Evolutionary conservation across 2,113 vertebrate species (phyloP), one percentile per base, ranked within the genome.

Genomic region (Tricholaema leucomelas): DNA sequence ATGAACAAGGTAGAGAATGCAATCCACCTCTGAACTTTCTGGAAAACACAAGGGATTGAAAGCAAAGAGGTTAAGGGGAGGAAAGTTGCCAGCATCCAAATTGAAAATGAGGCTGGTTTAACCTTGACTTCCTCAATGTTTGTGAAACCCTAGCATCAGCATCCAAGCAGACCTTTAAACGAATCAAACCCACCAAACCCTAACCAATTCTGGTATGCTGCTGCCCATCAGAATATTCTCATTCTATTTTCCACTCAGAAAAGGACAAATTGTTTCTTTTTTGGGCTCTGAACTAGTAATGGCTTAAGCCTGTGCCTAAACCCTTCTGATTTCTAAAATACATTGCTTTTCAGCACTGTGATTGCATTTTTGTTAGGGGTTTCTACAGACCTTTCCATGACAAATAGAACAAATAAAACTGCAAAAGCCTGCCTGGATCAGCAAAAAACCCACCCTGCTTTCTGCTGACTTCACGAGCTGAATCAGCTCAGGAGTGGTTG

Each of bases 341-440:
- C 3, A 0, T 61, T 42, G 18, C 48, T 90, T 92, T 84, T 33
- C 77, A 75, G n/a, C 23, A 83, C n/a, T 69, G 20, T 38, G 33
- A 64, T 28, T 83, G 48, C 35, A 44, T 52, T 52, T 63, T 83
- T 65, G 27, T 54, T 76, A 54, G 6, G 12, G 73, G 20, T 85
- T 71, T 58, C 20, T 67, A 25, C 30, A 58, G 42, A 38, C 42
- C 58, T n/a, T 75, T 81, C 36, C 31, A 65, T 16, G 28, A 78
- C 52, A 90, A 91, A 90, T 30, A 78, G 9, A 81, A 86, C 30
- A 81, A 90, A 55, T 48, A 67, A 91, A 94, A 87, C 33, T 48
- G 66, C 61, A 86, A 90, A 88, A 81, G 23, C 15, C 28, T 88
- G 73, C 48, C 82, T 84, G 16, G 20, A 60, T 93, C 91, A 93